These are phyloP conservation scores for Leptura quadrifasciata DNA, from an alignment of 2,888 invertebrate genomes.

Conservation along the genomic window DNA sequence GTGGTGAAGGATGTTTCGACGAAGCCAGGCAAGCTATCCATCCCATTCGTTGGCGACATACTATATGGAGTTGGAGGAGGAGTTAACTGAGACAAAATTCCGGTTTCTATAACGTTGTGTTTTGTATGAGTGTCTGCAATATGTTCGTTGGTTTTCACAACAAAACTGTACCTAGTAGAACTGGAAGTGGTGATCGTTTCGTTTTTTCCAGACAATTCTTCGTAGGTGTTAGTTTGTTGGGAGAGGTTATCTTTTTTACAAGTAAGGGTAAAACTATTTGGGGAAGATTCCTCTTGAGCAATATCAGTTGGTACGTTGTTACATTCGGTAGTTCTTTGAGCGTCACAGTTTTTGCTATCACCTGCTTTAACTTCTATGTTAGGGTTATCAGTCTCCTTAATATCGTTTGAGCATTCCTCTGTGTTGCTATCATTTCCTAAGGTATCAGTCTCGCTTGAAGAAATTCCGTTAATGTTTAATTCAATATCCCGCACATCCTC, in stretches of 20 bases:
- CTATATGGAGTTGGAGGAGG: conserved; percentile 70
- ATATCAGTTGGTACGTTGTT: neutral
- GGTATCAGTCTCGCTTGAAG: conserved; percentile 29
- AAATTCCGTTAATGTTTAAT: conserved; percentile 11
- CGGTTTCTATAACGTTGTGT: conserved; percentile 45
- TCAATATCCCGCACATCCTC: conserved; percentile 44
- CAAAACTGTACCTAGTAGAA: conserved; percentile 46
- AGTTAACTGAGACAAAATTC: conserved; percentile 64
- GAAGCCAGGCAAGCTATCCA: conserved; percentile 15
- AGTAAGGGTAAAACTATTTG: neutral
- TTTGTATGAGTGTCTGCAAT: conserved; percentile 21
- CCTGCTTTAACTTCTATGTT: neutral
- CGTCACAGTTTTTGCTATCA: neutral
- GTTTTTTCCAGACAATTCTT: conserved; percentile 39
- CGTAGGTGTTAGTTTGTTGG: conserved; percentile 15
- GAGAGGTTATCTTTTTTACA: conserved; percentile 24
- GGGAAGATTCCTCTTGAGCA: conserved; percentile 9
- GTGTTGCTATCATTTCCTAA: neutral
- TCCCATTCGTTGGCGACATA: conserved; percentile 58
- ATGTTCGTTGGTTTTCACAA: conserved; percentile 35
- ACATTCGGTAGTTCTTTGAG: conserved; percentile 2
- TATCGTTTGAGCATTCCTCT: conserved; percentile 8
- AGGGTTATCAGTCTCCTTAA: neutral
- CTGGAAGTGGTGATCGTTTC: conserved; percentile 48
- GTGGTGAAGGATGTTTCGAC: neutral